A percentile compares a stretch with the other conserved stretches of the same genome.
Evolutionary conservation across 2,113 vertebrate genomes (phyloP).

Genomic region (Machaerirhynchus nigripectus): DNA sequence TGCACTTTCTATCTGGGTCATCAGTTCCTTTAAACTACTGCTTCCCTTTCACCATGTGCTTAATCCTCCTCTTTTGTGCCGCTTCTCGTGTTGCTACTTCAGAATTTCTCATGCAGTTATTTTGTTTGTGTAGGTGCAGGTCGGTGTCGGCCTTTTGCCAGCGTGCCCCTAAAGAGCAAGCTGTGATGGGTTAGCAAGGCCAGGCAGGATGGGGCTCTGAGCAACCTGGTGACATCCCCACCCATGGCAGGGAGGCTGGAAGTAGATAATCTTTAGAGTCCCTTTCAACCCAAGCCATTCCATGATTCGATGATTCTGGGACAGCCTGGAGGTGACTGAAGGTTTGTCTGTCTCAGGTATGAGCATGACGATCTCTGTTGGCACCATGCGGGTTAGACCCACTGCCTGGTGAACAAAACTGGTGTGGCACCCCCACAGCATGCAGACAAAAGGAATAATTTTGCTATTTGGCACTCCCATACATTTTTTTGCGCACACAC

Average conservation of each 20-base stretch:
- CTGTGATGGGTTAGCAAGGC: background rate
- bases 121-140: background rate
- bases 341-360: background rate
- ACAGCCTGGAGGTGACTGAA: background rate
- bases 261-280: background rate
- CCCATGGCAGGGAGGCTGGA: background rate
- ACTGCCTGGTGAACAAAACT: background rate
- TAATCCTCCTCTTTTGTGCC: background rate
- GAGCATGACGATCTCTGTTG: accelerated
- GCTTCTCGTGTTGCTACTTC: background rate
- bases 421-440: background rate
- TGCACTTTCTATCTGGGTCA: background rate
- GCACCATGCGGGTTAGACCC: background rate
- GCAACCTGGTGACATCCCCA: background rate
- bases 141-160: background rate
- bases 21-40: background rate
- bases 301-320: background rate
- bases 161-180: background rate
- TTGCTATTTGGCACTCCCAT: background rate
- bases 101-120: background rate
- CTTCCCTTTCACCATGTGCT: background rate
- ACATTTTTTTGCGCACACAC: accelerated
- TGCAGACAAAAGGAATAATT: background rate
- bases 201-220: background rate
- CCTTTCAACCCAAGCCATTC: background rate